These are phyloP conservation scores for Neodiprion lecontei DNA, from an alignment of 1,140 invertebrate genomes.

Conservation along the genomic window DNA sequence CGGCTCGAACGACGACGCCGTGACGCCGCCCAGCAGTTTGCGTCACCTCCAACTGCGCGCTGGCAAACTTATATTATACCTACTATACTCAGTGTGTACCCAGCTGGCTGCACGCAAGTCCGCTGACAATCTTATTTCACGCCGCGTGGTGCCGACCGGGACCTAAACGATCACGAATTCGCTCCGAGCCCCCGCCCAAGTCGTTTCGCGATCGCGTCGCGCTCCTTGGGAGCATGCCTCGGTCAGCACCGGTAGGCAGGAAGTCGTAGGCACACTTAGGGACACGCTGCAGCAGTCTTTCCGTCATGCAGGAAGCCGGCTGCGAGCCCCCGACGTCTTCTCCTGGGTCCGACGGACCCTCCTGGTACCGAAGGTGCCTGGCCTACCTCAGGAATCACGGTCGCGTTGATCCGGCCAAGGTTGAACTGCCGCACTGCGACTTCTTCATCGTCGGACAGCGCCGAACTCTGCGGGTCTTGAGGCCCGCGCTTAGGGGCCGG, in stretches of 20 bases:
- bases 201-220: too few species aligned
- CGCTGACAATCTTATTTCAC: too few species aligned
- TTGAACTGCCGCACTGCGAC: constrained; percentile 52
- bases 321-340: neutral
- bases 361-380: constrained; percentile 50
- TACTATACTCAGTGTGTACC: constrained; percentile 8
- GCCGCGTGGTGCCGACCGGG: too few species aligned
- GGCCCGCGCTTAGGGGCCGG: constrained; percentile 39
- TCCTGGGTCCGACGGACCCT: neutral
- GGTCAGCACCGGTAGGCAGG: too few species aligned
- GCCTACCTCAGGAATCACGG: constrained; percentile 49
- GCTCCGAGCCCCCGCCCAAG: too few species aligned
- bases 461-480: constrained; percentile 48
- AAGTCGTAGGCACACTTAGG: too few species aligned
- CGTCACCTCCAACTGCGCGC: constrained; percentile 9
- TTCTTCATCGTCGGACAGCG: constrained; percentile 51
- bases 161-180: too few species aligned
- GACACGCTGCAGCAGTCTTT: neutral
- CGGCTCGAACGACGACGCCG: neutral
- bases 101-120: neutral
- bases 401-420: constrained; percentile 45
- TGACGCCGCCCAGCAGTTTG: constrained; percentile 22
- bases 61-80: neutral
- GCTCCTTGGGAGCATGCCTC: too few species aligned
- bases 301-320: neutral